A percentile compares a stretch with the other conserved stretches of the same genome.
phyloP scores from a whole-genome alignment of 2,888 invertebrate genomes.

The Peribatodes rhomboidaria region DNA sequence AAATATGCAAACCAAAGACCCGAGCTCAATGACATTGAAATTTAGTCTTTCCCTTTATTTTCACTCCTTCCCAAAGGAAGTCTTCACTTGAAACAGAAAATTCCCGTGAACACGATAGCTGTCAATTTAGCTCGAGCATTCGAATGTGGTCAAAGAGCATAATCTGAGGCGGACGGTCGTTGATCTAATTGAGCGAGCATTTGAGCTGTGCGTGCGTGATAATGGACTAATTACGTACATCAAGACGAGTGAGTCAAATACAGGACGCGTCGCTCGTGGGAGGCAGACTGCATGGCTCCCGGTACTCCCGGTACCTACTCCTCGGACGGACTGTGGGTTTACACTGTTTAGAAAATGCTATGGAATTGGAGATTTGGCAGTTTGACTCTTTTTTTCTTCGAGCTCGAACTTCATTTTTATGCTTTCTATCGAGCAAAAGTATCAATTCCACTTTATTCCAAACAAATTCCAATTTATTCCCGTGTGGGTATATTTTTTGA shows the following conservation, averaged over 20 bases:
- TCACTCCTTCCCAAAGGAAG: slow-evolving; percentile 2
- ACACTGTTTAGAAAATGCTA: background rate
- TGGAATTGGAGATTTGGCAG: background rate
- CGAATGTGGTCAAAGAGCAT: slow-evolving; percentile 67
- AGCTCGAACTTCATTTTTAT: background rate
- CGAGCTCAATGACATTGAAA: no score
- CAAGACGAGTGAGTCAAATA: slow-evolving; percentile 79
- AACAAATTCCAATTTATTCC: no score
- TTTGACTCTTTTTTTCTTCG: background rate
- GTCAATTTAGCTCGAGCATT: slow-evolving; percentile 63
- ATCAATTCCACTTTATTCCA: no score
- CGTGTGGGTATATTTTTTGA: no score
- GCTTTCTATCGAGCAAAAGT: no score
- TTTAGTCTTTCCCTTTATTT: slow-evolving; percentile 23
- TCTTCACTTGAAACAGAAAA: slow-evolving; percentile 29
- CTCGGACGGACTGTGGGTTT: slow-evolving; percentile 10
- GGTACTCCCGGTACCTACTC: slow-evolving; percentile 53
- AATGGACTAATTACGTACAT: slow-evolving; percentile 83
- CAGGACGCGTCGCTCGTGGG: slow-evolving; percentile 81
- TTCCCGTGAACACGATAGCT: slow-evolving; percentile 56
- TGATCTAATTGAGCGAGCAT: slow-evolving; percentile 84
- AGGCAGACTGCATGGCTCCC: slow-evolving; percentile 85
- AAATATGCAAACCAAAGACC: no score
- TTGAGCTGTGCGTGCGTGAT: slow-evolving; percentile 84
- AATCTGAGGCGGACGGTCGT: slow-evolving; percentile 80